Conservation (phyloP, 1,140 invertebrate genomes). For the Leptestheria dahalacensis region DNA sequence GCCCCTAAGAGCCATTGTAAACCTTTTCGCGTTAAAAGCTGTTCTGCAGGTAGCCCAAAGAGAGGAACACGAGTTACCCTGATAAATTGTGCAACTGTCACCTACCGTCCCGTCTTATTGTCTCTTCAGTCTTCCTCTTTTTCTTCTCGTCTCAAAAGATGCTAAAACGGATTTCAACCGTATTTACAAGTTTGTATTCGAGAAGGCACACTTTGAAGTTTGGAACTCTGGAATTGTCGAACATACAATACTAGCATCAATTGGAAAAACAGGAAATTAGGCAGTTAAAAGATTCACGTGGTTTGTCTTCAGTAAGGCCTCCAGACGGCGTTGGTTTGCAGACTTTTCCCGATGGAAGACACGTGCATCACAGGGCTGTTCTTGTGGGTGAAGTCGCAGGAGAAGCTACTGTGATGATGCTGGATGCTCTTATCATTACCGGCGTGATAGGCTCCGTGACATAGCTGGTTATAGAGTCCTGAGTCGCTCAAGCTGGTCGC, state of each 20-base stretch:
- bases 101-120: background rate
- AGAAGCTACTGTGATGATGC: background rate
- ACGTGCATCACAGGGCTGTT: background rate
- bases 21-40: background rate
- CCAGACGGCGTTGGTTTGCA: background rate
- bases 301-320: background rate
- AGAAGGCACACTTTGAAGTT: too few relatives aligned
- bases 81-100: background rate
- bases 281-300: background rate
- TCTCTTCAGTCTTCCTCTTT: background rate
- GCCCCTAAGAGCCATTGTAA: background rate
- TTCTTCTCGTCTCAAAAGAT: background rate
- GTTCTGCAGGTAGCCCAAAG: background rate
- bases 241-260: background rate
- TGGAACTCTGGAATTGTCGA: background rate
- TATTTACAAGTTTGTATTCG: too few relatives aligned
- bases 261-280: background rate
- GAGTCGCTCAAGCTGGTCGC: background rate
- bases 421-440: background rate
- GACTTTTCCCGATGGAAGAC: background rate
- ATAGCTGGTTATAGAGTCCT: background rate
- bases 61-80: background rate
- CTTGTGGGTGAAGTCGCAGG: background rate
- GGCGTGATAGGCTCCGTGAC: too few relatives aligned
- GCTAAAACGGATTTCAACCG: background rate